Evolutionary conservation across 2,888 invertebrate genomes (phyloP), one percentile per base, ranked within the genome.

Genomic region (Drosophila mimetica): DNA sequence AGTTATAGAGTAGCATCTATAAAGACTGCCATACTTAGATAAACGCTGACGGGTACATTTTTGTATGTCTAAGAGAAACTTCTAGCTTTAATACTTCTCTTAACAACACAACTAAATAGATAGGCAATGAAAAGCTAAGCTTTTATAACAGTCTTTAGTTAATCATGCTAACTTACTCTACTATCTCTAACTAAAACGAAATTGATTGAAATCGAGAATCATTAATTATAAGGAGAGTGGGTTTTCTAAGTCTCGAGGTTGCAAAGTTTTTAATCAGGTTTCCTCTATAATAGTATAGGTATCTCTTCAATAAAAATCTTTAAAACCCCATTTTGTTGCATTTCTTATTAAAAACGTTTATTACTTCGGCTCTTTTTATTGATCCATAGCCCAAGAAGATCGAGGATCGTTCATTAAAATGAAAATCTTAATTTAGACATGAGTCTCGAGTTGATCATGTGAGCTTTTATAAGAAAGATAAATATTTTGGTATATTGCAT

Each of bases 391-490:
- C 6, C 9, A 34, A 16, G 7, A 18, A 47, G 48, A 48, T 55
- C 55, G 55, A 48, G 36, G 18, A 25, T n/a, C n/a, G 8, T n/a
- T 48, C 48, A 55, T 55, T 55, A 55, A 48, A 48, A 36, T 3
- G 3, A 55, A 34, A 36, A 18, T 34, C 59, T 54, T 44, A 37
- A 54, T 44, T 60, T 54, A 59, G 54, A 50, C 14, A 14, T 14
- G n/a, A 11, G 59, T 53, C 54, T 44, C 54, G 42, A 44, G 44
- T 60, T 30, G n/a, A 28, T 60, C 55, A 60, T 60, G 60, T 60
- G 60, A 54, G 55, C 11, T 20, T 34, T 60, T 46, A 50, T 20
- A 37, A 36, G n/a, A 18, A 47, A 6, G 8, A 9, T 28, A 37
- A 60, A 54, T 44, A 16, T 44, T 4, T 32, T 22, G n/a, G 9